Evolutionary conservation across 2,797 vertebrate genomes (phyloP), one percentile per base, ranked within the genome.

Genomic region (Cephalopachus bancanus): DNA sequence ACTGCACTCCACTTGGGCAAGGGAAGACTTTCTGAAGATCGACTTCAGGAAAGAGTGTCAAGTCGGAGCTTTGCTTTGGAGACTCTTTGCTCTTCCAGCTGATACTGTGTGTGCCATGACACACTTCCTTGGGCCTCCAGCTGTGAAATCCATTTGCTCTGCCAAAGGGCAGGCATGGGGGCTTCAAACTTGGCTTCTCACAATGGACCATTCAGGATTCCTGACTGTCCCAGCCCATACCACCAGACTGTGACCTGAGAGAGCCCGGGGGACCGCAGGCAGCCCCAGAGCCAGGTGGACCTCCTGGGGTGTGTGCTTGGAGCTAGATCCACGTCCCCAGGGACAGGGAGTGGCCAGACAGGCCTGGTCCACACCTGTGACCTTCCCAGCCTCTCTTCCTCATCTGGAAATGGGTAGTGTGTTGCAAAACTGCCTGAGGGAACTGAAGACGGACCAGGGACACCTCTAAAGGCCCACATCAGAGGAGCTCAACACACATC

Each of bases 31-130:
- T 91, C 76, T 49, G 67, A 65, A 91, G 72, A 89, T 7, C 10
- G 12, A 83, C 85, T 44, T 95, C 64, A 90, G 96, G 90, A 95
- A 62, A 51, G 20, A 12, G 65, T 81, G 16, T 75, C 65, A 89
- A 95, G 76, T 79, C 37, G 57, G 88, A 83, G 60, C 78, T 86
- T 90, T 92, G 83, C 84, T 97, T 53, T 44, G 91, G 79, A 60
- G 93, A 74, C 83, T 75, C n/a, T 6, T 7, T 62, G 37, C 49
- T 94, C 49, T 92, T 37, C 78, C 55, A 37, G 0, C 57, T 72
- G 86, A 67, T 44, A 72, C 80, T 28, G 53, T 86, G 24, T 4
- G 30, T 6, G 17, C 62, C 60, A 62, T 85, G 81, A 89, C 5
- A 14, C 0, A 28, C 7, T 59, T 28, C 49, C 37, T 65, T 33